These are phyloP conservation scores for Drosophila subsilvestris DNA, from an alignment of 2,888 invertebrate genomes.

Conservation along the genomic window DNA sequence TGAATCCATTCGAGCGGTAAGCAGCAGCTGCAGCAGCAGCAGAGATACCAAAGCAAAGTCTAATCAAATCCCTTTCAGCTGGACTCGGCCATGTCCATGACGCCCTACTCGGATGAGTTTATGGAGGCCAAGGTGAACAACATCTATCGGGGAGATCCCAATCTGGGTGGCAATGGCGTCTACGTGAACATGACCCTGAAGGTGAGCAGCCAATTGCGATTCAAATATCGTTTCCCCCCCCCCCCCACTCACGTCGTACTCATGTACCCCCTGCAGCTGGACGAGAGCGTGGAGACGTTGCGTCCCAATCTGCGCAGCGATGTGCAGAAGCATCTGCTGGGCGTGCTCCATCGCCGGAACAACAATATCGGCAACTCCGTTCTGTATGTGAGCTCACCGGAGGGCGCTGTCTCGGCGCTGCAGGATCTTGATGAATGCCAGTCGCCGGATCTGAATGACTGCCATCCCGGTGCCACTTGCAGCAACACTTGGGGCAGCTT, in stretches of 20 bases:
- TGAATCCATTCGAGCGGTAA: conserved; percentile 94
- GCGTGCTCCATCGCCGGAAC: conserved; percentile 91
- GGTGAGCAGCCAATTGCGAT: conserved; percentile 76
- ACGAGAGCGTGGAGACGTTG: conserved; percentile 90
- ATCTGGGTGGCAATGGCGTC: conserved; percentile 89
- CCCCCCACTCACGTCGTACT: no score
- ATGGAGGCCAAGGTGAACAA: conserved; percentile 92
- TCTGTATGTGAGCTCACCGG: conserved; percentile 92
- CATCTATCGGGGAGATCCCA: conserved; percentile 89
- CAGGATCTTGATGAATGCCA: conserved; percentile 94
- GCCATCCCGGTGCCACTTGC: conserved; percentile 91
- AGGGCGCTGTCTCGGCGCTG: conserved; percentile 90
- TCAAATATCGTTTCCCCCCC: no score
- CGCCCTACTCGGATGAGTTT: conserved; percentile 94
- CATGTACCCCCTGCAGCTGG: conserved; percentile 85
- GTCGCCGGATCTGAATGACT: conserved; percentile 92
- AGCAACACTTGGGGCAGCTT: conserved; percentile 92
- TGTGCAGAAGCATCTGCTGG: conserved; percentile 92
- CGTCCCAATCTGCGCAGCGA: conserved; percentile 89
- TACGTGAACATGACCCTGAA: conserved; percentile 93
- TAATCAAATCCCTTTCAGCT: conserved; percentile 86
- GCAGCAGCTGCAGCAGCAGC: conserved; percentile 81
- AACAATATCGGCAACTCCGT: conserved; percentile 95
- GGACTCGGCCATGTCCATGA: conserved; percentile 96
- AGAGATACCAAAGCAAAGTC: background rate